Evolutionary conservation across 2,797 vertebrate species (phyloP).

Genomic region (Periparus ater): DNA sequence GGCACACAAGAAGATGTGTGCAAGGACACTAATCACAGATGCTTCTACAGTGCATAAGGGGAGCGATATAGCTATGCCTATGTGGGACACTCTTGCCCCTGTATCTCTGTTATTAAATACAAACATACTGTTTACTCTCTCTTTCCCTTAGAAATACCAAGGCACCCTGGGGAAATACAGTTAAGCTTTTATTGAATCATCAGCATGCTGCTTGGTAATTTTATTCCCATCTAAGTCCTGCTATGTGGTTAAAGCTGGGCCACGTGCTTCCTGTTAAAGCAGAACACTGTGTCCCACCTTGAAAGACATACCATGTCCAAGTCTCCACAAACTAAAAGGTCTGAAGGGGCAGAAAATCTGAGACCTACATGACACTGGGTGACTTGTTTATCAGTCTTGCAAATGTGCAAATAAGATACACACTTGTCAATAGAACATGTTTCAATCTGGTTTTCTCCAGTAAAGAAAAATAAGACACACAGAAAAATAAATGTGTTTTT

Average conservation of each 20-base stretch:
- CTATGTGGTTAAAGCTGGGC: background rate
- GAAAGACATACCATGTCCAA: background rate
- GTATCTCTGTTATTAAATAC: background rate
- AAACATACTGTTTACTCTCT: background rate
- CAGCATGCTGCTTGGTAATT: background rate
- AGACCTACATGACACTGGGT: background rate
- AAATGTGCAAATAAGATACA: background rate
- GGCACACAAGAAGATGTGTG: background rate
- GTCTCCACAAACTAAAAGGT: background rate
- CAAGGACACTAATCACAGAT: background rate
- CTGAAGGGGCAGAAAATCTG: background rate
- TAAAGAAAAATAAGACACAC: background rate
- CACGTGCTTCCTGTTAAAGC: background rate
- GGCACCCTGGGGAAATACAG: background rate
- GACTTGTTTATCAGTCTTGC: background rate
- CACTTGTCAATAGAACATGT: background rate
- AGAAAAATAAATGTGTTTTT: background rate
- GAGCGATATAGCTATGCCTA: background rate
- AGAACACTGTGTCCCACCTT: background rate
- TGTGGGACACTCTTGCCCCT: rapidly evolving
- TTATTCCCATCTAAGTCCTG: background rate
- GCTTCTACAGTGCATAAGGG: background rate
- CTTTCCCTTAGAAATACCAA: background rate
- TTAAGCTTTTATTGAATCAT: background rate
- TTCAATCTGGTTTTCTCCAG: background rate